Conservation (phyloP, 2,113 vertebrate genomes). For the Cygnus buccinator region DNA sequence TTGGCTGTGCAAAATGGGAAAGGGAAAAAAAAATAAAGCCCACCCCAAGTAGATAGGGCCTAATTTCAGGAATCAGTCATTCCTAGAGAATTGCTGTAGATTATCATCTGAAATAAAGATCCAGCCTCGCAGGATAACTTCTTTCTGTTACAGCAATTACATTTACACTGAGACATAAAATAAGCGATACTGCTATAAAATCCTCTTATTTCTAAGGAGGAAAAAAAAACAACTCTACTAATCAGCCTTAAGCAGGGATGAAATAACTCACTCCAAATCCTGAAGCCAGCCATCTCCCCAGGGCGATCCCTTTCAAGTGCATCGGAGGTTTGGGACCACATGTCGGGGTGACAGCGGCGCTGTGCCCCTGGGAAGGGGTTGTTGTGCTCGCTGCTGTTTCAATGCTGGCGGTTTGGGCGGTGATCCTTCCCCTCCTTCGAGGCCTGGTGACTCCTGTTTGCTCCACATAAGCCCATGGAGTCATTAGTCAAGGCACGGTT, state of each 20-base stretch:
- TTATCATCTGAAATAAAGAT: not conserved
- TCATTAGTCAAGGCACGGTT: not conserved
- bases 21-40: too few species aligned
- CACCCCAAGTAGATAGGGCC: too few species aligned
- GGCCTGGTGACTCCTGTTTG: not conserved
- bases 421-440: not conserved
- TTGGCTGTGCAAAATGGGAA: not conserved
- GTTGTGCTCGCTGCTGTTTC: not conserved
- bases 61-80: not conserved
- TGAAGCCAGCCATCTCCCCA: rapidly evolving
- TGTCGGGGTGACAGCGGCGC: not conserved
- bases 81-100: not conserved
- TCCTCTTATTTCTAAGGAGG: not conserved
- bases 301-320: not conserved
- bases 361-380: rapidly evolving
- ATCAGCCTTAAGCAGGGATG: not conserved
- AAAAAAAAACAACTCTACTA: not conserved
- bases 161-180: not conserved
- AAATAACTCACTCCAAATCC: not conserved
- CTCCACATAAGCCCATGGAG: not conserved
- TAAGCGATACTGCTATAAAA: not conserved
- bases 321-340: rapidly evolving
- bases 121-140: not conserved
- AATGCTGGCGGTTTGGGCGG: not conserved
- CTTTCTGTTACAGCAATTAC: not conserved